Conservation (phyloP, 2,888 invertebrate species). For the Amphipoea oculea region DNA sequence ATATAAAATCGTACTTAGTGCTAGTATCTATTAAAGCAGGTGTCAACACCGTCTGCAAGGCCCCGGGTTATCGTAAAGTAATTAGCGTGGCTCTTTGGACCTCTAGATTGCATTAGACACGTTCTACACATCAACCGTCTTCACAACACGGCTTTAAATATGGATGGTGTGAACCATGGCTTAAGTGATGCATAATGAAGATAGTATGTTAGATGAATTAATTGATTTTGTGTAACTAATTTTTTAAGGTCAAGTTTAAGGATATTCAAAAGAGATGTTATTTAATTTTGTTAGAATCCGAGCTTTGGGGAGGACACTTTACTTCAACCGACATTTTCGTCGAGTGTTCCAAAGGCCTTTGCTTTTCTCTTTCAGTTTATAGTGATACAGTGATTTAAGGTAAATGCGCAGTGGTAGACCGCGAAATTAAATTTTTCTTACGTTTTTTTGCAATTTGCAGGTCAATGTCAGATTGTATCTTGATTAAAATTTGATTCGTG, state of each 20-base stretch:
- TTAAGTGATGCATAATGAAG: slow-evolving; percentile 38
- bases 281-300: background rate
- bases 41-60: slow-evolving; percentile 51
- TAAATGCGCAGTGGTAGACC: no score
- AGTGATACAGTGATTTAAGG: background rate
- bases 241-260: background rate
- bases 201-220: background rate
- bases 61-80: slow-evolving; percentile 74
- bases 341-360: background rate
- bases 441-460: no score
- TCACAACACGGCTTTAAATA: slow-evolving; percentile 57
- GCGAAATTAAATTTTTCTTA: no score
- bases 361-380: background rate
- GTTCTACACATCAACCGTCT: slow-evolving; percentile 63
- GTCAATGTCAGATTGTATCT: no score
- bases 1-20: background rate
- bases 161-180: slow-evolving; percentile 25
- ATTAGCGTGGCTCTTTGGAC: slow-evolving; percentile 79
- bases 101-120: slow-evolving; percentile 82
- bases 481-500: no score
- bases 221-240: background rate
- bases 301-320: background rate
- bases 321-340: background rate
- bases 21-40: slow-evolving; percentile 4
- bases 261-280: background rate